A percentile compares a stretch with the other conserved stretches of the same genome.
These are phyloP conservation scores for Girardinus metallicus DNA, from an alignment of 2,797 vertebrate species.

Conservation along the genomic window DNA sequence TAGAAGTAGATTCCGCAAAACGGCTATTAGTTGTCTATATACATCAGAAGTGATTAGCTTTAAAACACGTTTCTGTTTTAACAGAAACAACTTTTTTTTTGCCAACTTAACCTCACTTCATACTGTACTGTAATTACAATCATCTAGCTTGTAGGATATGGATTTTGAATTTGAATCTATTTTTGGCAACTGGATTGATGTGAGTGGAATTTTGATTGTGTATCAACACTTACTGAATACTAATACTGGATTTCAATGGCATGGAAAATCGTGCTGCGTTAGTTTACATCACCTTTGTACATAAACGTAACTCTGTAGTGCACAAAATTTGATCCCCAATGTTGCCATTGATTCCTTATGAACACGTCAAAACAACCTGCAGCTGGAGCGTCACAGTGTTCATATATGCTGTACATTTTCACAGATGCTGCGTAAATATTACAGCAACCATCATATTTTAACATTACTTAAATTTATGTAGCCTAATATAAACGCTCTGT, in stretches of 20 bases:
- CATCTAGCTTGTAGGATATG: too few species aligned
- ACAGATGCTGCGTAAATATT: background rate
- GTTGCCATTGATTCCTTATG: background rate
- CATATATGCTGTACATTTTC: background rate
- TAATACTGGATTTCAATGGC: background rate
- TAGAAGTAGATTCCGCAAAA: background rate
- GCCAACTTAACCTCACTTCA: background rate
- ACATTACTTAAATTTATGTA: background rate
- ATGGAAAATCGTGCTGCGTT: background rate
- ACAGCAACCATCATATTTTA: background rate
- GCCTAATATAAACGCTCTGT: background rate
- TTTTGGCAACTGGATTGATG: background rate
- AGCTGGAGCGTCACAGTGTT: background rate
- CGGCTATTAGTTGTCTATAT: background rate
- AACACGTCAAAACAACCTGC: background rate
- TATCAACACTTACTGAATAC: background rate
- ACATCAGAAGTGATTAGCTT: background rate
- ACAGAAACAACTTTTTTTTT: background rate
- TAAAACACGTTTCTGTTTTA: background rate
- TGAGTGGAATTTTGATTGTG: background rate
- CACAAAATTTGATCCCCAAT: background rate
- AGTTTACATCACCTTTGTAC: background rate
- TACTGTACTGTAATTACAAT: background rate
- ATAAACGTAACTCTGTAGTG: background rate
- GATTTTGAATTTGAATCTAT: background rate